These are phyloP conservation scores for Tenthredo notha DNA, from an alignment of 2,888 invertebrate genomes.

Conservation along the genomic window DNA sequence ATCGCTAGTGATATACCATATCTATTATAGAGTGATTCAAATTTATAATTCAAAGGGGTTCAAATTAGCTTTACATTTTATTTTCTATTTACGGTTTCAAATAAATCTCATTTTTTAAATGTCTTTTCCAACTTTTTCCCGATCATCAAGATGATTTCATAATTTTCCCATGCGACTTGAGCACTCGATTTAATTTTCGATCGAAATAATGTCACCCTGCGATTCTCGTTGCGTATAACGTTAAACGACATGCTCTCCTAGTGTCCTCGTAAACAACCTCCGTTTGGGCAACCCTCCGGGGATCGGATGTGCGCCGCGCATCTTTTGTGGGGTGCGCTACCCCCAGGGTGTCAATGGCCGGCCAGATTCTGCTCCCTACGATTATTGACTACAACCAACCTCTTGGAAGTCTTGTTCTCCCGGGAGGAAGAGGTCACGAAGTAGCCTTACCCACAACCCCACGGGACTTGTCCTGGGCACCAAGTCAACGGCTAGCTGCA, in stretches of 20 bases:
- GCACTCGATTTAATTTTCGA: neutral
- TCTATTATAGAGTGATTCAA: too few relatives aligned
- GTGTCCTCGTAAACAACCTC: slow-evolving; percentile 41
- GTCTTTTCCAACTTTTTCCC: neutral
- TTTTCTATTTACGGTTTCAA: too few relatives aligned
- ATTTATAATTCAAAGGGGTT: too few relatives aligned
- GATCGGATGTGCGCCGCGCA: slow-evolving; percentile 11
- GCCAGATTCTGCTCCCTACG: slow-evolving; percentile 1
- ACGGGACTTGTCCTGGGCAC: slow-evolving; percentile 70
- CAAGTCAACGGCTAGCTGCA: slow-evolving; percentile 31
- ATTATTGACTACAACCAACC: slow-evolving; percentile 8
- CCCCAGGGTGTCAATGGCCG: slow-evolving; percentile 48
- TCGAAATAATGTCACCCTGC: neutral
- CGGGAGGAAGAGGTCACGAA: slow-evolving; percentile 77
- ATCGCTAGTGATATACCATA: too few relatives aligned
- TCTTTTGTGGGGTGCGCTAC: slow-evolving; percentile 1
- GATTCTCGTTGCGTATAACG: neutral
- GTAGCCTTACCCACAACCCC: slow-evolving; percentile 77
- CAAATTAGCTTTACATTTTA: too few relatives aligned
- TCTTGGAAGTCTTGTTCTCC: slow-evolving; percentile 72
- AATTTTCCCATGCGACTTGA: neutral
- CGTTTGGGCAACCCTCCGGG: slow-evolving; percentile 46
- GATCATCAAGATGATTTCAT: neutral
- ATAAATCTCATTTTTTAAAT: neutral
- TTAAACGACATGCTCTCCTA: slow-evolving; percentile 38